Evolutionary conservation across 1,140 invertebrate species (phyloP).

Genomic region (Riptortus pedestris): DNA sequence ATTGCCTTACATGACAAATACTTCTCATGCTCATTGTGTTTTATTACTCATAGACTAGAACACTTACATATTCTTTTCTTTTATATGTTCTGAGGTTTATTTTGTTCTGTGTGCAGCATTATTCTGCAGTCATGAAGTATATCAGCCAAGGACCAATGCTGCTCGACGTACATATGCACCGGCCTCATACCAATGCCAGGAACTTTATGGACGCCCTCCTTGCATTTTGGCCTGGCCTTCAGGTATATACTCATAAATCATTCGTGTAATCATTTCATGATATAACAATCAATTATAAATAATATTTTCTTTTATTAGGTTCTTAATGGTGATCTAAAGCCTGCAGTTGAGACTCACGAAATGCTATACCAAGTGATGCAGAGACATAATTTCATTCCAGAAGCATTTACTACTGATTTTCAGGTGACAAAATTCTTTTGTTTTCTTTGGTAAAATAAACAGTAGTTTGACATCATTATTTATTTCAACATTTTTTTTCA

Average conservation of each 20-base stretch:
- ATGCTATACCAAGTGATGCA: slow-evolving; percentile 96
- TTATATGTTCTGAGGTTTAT: too few species aligned
- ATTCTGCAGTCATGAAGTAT: slow-evolving; percentile 97
- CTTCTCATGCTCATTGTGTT: too few species aligned
- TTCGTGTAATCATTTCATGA: background rate
- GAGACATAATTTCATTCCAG: slow-evolving; percentile 93
- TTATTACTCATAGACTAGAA: too few species aligned
- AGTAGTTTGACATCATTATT: too few species aligned
- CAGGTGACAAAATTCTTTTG: slow-evolving; percentile 48
- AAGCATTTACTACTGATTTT: slow-evolving; percentile 92
- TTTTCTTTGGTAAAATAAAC: slow-evolving; percentile 1
- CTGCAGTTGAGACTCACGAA: slow-evolving; percentile 94
- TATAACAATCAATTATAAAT: background rate
- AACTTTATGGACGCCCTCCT: slow-evolving; percentile 96
- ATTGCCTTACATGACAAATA: too few species aligned
- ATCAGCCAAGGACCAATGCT: slow-evolving; percentile 89
- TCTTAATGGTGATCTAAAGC: slow-evolving; percentile 84
- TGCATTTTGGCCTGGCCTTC: slow-evolving; percentile 96
- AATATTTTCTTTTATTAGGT: slow-evolving; percentile 42
- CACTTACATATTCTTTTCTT: too few species aligned
- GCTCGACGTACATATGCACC: slow-evolving; percentile 96
- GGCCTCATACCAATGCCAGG: slow-evolving; percentile 85
- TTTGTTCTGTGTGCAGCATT: too few species aligned
- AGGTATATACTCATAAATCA: slow-evolving; percentile 46
- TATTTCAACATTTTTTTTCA: too few species aligned